Base-by-base conservation (phyloP, 2,888 invertebrate genomes). In the Agriopis marginaria region DNA sequence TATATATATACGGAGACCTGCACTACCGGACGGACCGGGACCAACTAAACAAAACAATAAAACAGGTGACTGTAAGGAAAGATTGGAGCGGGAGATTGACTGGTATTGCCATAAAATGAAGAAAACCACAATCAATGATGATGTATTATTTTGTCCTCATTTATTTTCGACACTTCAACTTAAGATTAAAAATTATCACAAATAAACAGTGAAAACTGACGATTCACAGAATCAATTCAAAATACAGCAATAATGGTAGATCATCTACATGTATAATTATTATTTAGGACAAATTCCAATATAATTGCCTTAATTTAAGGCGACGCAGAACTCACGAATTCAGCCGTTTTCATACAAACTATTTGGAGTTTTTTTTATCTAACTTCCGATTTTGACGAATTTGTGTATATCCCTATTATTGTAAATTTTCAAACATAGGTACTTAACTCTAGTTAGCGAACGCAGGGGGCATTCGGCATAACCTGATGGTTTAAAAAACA, bases 191-290 rank as follows among this genome's bases (percentile, higher is more conserved):
- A 83, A 88, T 88, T 92, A 93, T 93, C 93, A 93, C 93, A 92
- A 92, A 90, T 88, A 88, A 90, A 92, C 87, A 91, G 90, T 89
- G 89, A 92, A 90, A 92, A 91, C 89, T 78, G 81, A 89, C 85
- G 93, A 93, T 93, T 93, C 93, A 93, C 89, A 92, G 92, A 93
- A 93, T 93, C 92, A 87, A 89, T 86, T 84, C 10, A 45, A 55
- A n/a, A 86, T 72, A 74, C 88, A 75, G 82, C 82, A 79, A 83
- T 85, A 87, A 89, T 82, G 84, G 79, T 86, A 83, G 79, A 87
- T 87, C 82, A 84, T 47, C 56, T 63, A 63, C 58, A 63, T 55
- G 42, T 7, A 14, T 39, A 59, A 53, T 32, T 32, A 32, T 32
- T 32, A 32, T 5, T 32, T 32, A 32, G 32, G 5, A 47, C 54